Base-by-base conservation (phyloP, 2,113 vertebrate genomes). In the Eira barbara region DNA sequence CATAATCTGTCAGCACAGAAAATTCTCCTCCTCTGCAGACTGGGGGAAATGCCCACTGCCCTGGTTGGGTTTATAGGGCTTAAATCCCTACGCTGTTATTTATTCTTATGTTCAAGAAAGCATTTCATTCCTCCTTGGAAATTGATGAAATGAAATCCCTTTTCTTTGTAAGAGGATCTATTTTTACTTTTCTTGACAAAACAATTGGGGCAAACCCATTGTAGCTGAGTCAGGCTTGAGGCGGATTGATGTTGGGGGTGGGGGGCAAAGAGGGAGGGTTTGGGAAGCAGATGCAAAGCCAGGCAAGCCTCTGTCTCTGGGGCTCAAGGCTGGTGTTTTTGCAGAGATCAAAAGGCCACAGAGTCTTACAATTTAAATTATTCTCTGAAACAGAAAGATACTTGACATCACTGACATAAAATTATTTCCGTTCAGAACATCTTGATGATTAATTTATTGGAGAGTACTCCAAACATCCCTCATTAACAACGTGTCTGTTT, bases 121-220 rank as follows among this genome's bases (percentile, higher is more conserved):
- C 34, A 61, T 89, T 97, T 95, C n/a, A 61, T 69, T n/a, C n/a
- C 80, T 83, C 25, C 59, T 81, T 74, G 81, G 71, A 96, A 84
- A 91, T 25, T 80, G 42, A 89, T 10, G 59, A 85, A 92, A 96
- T 39, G 10, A 94, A 95, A 84, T 78, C 39, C 55, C 45, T 93
- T 84, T 94, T 85, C 89, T 82, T 12, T 82, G 2, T 78, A 69
- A 94, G 25, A 95, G 55, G 14, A 89, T 73, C 55, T 89, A 49
- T 73, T 93, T 96, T 84, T 91, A 52, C 52, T 91, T 85, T 91
- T 91, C 82, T 88, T 94, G 39, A 90, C 36, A 89, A 95, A 86
- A 95, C 25, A 82, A 89, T 15, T 31, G 17, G 85, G 34, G 10
- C 42, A 57, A 57, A 88, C 29, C 2, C 7, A 36, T 36, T 65